phyloP scores from a whole-genome alignment of 2,888 invertebrate species.

The Sinhomidia bicolor region DNA sequence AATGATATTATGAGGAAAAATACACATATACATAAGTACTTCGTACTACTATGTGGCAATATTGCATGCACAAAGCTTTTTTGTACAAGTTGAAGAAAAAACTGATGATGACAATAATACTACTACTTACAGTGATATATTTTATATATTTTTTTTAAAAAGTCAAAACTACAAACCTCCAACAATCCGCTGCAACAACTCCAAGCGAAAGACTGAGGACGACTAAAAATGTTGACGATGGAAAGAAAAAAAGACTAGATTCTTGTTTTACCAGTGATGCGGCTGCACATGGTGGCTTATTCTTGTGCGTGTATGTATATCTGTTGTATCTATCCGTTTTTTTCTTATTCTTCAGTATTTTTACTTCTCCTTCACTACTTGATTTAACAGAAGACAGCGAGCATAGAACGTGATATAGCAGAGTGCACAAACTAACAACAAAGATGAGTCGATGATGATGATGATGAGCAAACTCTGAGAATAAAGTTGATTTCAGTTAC shows the following conservation, averaged over 20 bases:
- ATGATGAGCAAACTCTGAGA: slow-evolving; percentile 26
- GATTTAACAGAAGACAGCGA: background rate
- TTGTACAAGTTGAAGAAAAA: slow-evolving; percentile 28
- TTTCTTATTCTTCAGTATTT: slow-evolving; percentile 1
- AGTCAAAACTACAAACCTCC: slow-evolving; percentile 39
- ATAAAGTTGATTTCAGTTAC: slow-evolving; percentile 25
- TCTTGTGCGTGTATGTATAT: background rate
- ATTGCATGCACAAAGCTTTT: too few species aligned
- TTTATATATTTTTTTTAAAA: too few species aligned
- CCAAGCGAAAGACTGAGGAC: slow-evolving; percentile 28
- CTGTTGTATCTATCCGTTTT: too few species aligned
- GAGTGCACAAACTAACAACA: background rate
- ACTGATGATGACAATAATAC: slow-evolving; percentile 32
- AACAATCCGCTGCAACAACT: slow-evolving; percentile 51
- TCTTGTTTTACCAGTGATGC: background rate
- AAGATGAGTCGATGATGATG: background rate
- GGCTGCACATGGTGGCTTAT: slow-evolving; percentile 20
- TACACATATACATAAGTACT: background rate
- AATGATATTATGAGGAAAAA: background rate
- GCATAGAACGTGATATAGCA: background rate
- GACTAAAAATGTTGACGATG: slow-evolving; percentile 12
- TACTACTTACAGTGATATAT: background rate
- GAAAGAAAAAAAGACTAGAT: slow-evolving; percentile 24
- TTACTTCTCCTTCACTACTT: background rate
- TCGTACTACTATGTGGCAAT: slow-evolving; percentile 31